These are phyloP conservation scores for Ylistrum balloti DNA, from an alignment of 1,140 invertebrate genomes.

Conservation along the genomic window DNA sequence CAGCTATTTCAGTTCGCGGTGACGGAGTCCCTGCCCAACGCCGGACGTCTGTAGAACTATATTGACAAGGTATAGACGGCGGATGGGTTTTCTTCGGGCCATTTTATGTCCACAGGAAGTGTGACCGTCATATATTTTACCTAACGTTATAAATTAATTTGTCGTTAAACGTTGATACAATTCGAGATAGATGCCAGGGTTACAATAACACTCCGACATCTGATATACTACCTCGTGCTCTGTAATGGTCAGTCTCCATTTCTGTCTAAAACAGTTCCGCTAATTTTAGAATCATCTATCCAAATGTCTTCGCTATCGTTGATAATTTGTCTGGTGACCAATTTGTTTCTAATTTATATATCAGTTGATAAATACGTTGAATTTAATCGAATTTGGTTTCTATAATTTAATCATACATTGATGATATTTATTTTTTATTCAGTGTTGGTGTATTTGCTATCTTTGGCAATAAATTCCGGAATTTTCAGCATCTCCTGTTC, in stretches of 20 bases:
- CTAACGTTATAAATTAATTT: slow-evolving; percentile 35
- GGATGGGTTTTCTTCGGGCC: neutral
- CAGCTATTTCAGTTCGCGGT: neutral
- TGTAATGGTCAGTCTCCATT: neutral
- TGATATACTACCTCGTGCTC: neutral
- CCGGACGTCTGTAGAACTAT: neutral
- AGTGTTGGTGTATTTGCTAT: neutral
- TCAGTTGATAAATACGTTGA: neutral
- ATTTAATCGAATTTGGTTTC: neutral
- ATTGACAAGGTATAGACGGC: neutral
- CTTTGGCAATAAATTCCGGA: neutral
- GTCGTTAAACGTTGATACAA: neutral
- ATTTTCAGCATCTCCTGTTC: neutral
- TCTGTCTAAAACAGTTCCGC: neutral
- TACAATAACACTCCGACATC: neutral
- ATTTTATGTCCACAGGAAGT: neutral
- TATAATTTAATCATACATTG: neutral
- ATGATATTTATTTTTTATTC: neutral
- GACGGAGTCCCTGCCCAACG: neutral
- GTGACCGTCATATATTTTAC: slow-evolving; percentile 12
- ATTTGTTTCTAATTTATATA: neutral
- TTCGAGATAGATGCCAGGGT: neutral
- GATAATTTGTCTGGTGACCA: neutral
- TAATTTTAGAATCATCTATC: neutral
- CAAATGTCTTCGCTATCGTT: neutral